Conservation (phyloP, 2,888 invertebrate genomes). For the Acronicta leporina region DNA sequence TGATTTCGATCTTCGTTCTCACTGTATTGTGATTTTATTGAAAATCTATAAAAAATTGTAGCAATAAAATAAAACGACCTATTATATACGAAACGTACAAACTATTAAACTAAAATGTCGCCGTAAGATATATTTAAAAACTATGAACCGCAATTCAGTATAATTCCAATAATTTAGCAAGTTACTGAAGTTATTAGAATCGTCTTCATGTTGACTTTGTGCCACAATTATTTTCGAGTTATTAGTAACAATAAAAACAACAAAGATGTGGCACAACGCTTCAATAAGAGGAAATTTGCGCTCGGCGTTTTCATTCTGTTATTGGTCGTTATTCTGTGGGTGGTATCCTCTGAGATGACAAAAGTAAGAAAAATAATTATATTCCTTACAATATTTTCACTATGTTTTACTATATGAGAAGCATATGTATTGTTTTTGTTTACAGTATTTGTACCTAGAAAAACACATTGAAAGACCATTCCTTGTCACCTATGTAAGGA, state of each 20-base stretch:
- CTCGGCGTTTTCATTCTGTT: constrained; percentile 96
- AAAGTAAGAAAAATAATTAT: constrained; percentile 90
- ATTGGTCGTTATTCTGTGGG: constrained; percentile 98
- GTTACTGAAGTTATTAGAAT: constrained; percentile 48
- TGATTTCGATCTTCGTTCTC: constrained; percentile 36
- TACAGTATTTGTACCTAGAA: constrained; percentile 95
- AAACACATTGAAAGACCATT: constrained; percentile 97
- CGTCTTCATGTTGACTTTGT: constrained; percentile 86
- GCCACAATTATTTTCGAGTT: constrained; percentile 85
- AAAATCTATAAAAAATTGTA: constrained; percentile 2
- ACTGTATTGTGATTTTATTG: constrained; percentile 20
- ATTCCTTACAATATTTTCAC: neutral
- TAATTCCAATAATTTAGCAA: constrained; percentile 49
- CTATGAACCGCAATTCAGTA: constrained; percentile 53
- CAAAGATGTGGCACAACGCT: constrained; percentile 78
- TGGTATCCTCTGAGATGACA: constrained; percentile 97
- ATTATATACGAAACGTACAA: neutral
- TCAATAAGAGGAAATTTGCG: constrained; percentile 89
- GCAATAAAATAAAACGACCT: constrained; percentile 1
- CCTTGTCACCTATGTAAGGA: constrained; percentile 98
- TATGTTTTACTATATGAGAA: neutral
- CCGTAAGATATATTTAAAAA: constrained; percentile 38
- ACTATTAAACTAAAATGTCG: constrained; percentile 24
- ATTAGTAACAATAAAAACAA: constrained; percentile 77
- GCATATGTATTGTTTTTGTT: constrained; percentile 64